phyloP scores from a whole-genome alignment of 2,888 invertebrate species.

The Pseudococcus longispinus region DNA sequence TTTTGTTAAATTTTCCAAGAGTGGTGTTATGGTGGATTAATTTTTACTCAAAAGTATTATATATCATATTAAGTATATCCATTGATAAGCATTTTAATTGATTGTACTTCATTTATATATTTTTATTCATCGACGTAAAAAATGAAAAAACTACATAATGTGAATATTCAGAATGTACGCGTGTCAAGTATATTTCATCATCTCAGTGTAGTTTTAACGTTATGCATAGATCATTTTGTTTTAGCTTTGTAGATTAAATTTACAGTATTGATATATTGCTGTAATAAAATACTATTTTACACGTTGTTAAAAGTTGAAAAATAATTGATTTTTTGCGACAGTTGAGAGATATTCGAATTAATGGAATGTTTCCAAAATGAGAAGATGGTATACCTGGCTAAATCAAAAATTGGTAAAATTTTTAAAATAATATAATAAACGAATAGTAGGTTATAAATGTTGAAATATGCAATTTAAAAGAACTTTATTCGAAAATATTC shows the following conservation, averaged over 20 bases:
- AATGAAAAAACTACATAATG: not conserved
- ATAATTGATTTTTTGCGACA: too few relatives aligned
- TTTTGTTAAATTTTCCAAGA: conserved; percentile 1
- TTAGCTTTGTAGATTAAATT: conserved; percentile 44
- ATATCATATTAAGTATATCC: conserved; percentile 19
- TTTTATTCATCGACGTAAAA: conserved; percentile 28
- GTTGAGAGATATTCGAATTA: too few relatives aligned
- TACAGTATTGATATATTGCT: conserved; percentile 48
- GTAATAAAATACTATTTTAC: conserved; percentile 54
- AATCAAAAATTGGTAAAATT: too few relatives aligned
- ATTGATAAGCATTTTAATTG: conserved; percentile 18
- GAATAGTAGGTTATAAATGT: too few relatives aligned
- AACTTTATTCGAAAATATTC: not conserved
- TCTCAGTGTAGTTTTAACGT: conserved; percentile 34
- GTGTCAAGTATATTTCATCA: conserved; percentile 19
- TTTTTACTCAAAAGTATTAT: conserved; percentile 40
- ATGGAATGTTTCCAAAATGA: too few relatives aligned
- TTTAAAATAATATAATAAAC: too few relatives aligned
- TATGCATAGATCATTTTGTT: conserved; percentile 9
- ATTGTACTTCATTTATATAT: conserved; percentile 1
- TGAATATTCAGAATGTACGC: conserved; percentile 9
- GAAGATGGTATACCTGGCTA: too few relatives aligned
- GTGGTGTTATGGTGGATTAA: conserved; percentile 31
- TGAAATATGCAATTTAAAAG: not conserved
- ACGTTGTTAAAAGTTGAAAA: conserved; percentile 32